Base-by-base conservation (phyloP, 2,113 vertebrate genomes). In the Macquaria ambigua region DNA sequence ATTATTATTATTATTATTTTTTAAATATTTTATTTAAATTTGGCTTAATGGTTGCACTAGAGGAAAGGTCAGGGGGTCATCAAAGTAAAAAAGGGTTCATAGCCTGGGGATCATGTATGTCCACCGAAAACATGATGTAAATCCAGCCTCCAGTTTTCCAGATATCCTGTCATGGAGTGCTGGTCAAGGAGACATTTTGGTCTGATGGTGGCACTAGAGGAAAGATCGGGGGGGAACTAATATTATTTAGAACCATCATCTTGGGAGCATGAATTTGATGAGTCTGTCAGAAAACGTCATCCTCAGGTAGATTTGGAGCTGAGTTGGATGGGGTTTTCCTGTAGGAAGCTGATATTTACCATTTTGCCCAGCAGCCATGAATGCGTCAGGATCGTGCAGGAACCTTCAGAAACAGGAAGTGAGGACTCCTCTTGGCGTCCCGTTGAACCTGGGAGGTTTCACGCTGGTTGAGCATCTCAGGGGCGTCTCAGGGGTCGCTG, bases 321-420 rank as follows among this genome's bases (percentile, higher is more conserved):
- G 16, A 50, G 16, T 50, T 18, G 5, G 48, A 18, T 18, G 15
- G 5, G 11, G 18, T 9, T 34, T 82, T 43, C 18, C 8, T 43
- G 8, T 0, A 52, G 12, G 11, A 55, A 55, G 15, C 37, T 80
- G 21, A 23, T 55, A 62, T 53, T 41, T 56, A 21, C 37, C 0
- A 0, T 61, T 76, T 53, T 12, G 0, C 14, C 12, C 25, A 16
- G 18, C 2, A 7, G n/a, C 53, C 50, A 0, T 66, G 1, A 66
- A 75, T 16, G 14, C 48, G 2, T 31, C 72, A 39, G 12, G 1
- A 3, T 53, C 55, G 78, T 58, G 43, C 41, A 43, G 52, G 43
- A 48, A 62, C 28, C 74, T 34, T 55, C 68, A 59, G 62, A 81
- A 78, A 69, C 69, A 63, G 50, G 15, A 52, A 59, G 68, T 3